Percentiles rank a stretch among this genome's conserved stretches.
phyloP scores from a whole-genome alignment of 2,888 invertebrate species.

The Cryptocheilus praepositus region DNA sequence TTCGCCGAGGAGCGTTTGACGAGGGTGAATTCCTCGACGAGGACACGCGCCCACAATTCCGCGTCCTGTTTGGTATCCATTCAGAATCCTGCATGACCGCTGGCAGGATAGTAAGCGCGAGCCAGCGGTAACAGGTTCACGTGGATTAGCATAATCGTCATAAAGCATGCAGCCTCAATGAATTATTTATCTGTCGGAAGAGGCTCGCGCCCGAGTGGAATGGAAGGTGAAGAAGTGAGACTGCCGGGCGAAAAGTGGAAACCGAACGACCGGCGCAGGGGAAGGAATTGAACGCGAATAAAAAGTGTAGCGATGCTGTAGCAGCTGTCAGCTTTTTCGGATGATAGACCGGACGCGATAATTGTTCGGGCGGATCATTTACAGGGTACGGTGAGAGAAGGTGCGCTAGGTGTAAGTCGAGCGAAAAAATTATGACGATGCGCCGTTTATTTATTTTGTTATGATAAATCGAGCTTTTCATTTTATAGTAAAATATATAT shows the following conservation, averaged over 20 bases:
- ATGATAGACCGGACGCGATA: too few relatives aligned
- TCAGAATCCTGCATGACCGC: conserved; percentile 37
- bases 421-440: too few relatives aligned
- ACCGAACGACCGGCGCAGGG: conserved; percentile 29
- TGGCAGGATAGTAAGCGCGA: conserved; percentile 35
- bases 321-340: too few relatives aligned
- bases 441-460: too few relatives aligned
- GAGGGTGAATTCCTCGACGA: conserved; percentile 4
- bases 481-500: too few relatives aligned
- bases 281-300: conserved; percentile 25
- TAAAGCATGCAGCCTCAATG: conserved; percentile 73
- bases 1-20: neutral
- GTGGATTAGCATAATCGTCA: conserved; percentile 74
- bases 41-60: too few relatives aligned
- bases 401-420: too few relatives aligned
- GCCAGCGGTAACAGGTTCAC: conserved; percentile 71
- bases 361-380: too few relatives aligned
- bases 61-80: conserved; percentile 32
- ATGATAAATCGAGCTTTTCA: too few relatives aligned
- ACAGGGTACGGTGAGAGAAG: too few relatives aligned
- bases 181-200: conserved; percentile 73
- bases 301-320: too few relatives aligned
- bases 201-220: conserved; percentile 24
- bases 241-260: conserved; percentile 9
- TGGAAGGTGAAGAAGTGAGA: conserved; percentile 25